Base-by-base conservation (phyloP, 2,113 vertebrate genomes). In the Apeltes quadracus region DNA sequence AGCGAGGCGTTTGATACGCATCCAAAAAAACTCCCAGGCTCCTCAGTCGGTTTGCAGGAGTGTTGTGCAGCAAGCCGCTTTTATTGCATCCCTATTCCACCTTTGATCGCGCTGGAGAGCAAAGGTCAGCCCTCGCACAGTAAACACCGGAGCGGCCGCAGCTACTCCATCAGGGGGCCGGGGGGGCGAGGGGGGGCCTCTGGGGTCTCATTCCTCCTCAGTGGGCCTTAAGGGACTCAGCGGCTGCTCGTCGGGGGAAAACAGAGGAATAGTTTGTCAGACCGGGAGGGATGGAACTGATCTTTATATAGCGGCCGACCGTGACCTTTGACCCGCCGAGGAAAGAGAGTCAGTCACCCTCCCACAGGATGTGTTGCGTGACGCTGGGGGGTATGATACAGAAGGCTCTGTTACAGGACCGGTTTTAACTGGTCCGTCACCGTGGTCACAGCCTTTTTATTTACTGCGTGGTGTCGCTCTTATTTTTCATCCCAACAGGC, bases 171-270 rank as follows among this genome's bases (percentile, higher is more conserved):
- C 27, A 34, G 7, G 32, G 32, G 1, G 32, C n/a, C n/a, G n/a
- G n/a, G 5, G 29, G 29, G 29, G 29, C 5, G 29, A 5, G 32
- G 32, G 32, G 32, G 32, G 32, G 5, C 5, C 32, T 34, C 32
- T 39, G 85, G 85, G 84, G 87, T 88, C 71, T 87, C 72, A 71
- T 84, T 84, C 80, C 82, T 83, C 83, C 76, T 83, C 87, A 78
- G 51, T 64, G 66, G 54, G 53, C 43, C 0, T 64, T 66, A 80
- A 63, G 56, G 58, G 53, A 61, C 66, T 74, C 65, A 39, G 80
- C 86, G 88, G 85, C 81, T 82, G 83, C 66, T 85, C 50, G 48
- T 64, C n/a, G 38, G 72, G 44, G 58, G n/a, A 38, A 73, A 58
- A 78, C 79, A 84, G 75, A 90, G 58, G 64, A 57, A 69, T 63